These are phyloP conservation scores for Branchinecta sandiegonensis DNA, from an alignment of 2,888 invertebrate genomes.

Conservation along the genomic window DNA sequence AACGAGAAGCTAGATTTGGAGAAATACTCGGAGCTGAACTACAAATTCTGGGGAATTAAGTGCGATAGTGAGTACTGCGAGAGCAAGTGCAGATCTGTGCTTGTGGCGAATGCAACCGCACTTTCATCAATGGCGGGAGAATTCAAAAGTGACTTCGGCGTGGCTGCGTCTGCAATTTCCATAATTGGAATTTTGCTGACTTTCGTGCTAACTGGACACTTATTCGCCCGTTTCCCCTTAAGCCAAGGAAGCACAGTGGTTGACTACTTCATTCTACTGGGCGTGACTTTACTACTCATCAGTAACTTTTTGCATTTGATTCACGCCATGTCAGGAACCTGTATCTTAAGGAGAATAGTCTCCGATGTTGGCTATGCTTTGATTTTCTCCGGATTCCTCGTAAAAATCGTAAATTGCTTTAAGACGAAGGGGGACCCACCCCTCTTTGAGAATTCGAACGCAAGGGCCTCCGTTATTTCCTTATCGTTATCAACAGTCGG, in stretches of 20 bases:
- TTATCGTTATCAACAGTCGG: constrained; percentile 1
- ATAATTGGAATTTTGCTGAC: neutral
- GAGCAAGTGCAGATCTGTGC: neutral
- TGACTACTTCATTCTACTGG: neutral
- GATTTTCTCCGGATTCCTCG: neutral
- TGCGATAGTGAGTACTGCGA: neutral
- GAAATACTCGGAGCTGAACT: neutral
- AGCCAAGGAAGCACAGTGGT: neutral
- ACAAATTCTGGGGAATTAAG: constrained; percentile 3
- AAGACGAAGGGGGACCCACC: neutral
- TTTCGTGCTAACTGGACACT: neutral
- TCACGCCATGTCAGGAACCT: neutral
- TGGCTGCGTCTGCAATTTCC: neutral
- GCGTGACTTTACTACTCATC: neutral
- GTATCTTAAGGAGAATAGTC: neutral
- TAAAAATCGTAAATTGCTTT: neutral
- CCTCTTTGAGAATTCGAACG: neutral
- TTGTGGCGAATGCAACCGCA: neutral
- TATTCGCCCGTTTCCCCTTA: neutral
- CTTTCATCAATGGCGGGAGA: neutral
- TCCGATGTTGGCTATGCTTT: neutral
- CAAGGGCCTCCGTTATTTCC: neutral
- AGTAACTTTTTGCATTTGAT: neutral
- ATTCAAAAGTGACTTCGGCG: constrained; percentile 6
- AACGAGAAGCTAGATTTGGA: neutral